Conservation (phyloP, 2,888 invertebrate species). For the Protophormia terraenovae region DNA sequence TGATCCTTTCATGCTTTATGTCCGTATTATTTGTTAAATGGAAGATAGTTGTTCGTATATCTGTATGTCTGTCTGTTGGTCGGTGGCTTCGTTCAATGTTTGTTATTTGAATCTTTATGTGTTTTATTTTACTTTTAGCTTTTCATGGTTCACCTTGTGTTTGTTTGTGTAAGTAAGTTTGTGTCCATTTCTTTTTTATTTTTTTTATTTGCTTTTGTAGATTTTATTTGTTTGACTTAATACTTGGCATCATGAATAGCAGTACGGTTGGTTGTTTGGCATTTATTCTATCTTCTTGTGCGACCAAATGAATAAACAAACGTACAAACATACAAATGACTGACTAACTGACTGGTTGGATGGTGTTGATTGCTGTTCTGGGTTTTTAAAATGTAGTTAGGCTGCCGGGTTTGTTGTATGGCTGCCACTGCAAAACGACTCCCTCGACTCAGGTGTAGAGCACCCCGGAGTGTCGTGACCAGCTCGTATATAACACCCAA, state of each 20-base stretch:
- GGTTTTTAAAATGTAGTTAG: conserved; percentile 82
- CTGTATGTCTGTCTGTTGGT: conserved; percentile 17
- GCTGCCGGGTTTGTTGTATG: conserved; percentile 73
- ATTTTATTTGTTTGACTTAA: conserved; percentile 37
- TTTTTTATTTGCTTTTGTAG: conserved; percentile 37
- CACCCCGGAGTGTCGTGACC: conserved; percentile 82
- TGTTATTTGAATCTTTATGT: conserved; percentile 23
- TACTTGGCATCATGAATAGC: conserved; percentile 17
- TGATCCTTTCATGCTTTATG: conserved; percentile 49
- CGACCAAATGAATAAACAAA: background rate
- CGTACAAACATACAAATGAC: conserved; percentile 11
- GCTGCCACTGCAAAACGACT: conserved; percentile 77
- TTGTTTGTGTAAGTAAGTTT: conserved; percentile 1
- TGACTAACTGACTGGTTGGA: conserved; percentile 64
- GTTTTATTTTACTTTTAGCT: conserved; percentile 37
- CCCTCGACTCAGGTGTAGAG: conserved; percentile 81
- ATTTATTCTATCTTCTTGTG: conserved; percentile 51
- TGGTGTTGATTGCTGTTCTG: conserved; percentile 81
- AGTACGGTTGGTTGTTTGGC: conserved; percentile 16
- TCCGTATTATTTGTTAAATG: conserved; percentile 62
- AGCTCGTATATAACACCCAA: conserved; percentile 81
- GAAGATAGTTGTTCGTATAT: conserved; percentile 51
- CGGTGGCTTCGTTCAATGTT: conserved; percentile 11
- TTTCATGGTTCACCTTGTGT: conserved; percentile 10
- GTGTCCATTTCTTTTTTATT: conserved; percentile 36